Percentiles rank a stretch among this genome's conserved stretches.
Evolutionary conservation across 2,797 vertebrate genomes (phyloP).

Genomic region (Trachurus trachurus): DNA sequence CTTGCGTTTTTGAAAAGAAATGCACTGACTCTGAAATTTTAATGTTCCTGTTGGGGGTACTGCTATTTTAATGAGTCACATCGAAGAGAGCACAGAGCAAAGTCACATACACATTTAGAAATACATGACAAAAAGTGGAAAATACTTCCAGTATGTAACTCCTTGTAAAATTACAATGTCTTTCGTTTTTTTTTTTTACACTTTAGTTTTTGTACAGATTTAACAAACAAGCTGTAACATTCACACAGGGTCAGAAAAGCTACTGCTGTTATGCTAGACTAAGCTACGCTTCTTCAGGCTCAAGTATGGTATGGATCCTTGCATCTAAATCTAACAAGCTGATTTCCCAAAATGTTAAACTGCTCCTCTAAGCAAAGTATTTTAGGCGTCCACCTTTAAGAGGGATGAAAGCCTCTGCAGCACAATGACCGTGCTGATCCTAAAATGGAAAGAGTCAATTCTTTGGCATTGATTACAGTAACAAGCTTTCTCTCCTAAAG

Average conservation of each 20-base stretch:
- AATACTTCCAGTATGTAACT: not conserved
- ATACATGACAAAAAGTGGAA: not conserved
- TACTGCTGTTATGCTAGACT: not conserved
- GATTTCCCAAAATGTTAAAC: not conserved
- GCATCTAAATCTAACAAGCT: not conserved
- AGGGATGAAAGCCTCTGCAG: not conserved
- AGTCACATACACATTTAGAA: too few species aligned
- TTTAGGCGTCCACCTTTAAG: not conserved
- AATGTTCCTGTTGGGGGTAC: not conserved
- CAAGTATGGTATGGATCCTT: not conserved
- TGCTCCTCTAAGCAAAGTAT: not conserved
- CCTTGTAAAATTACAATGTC: not conserved
- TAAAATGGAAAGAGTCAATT: slow-evolving; percentile 18
- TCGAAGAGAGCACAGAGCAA: not conserved
- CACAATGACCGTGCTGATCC: not conserved
- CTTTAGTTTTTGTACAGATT: not conserved
- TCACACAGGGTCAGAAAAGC: not conserved
- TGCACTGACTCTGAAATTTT: not conserved
- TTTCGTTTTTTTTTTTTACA: too few species aligned
- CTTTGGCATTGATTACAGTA: slow-evolving; percentile 24
- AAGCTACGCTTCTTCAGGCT: not conserved
- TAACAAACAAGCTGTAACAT: not conserved
- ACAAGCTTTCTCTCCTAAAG: slow-evolving; percentile 32
- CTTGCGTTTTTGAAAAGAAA: not conserved
- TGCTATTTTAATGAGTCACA: not conserved